A percentile compares a stretch with the other conserved stretches of the same genome.
These are phyloP conservation scores for Hyperopisus bebe DNA, from an alignment of 2,113 vertebrate species.

Conservation along the genomic window DNA sequence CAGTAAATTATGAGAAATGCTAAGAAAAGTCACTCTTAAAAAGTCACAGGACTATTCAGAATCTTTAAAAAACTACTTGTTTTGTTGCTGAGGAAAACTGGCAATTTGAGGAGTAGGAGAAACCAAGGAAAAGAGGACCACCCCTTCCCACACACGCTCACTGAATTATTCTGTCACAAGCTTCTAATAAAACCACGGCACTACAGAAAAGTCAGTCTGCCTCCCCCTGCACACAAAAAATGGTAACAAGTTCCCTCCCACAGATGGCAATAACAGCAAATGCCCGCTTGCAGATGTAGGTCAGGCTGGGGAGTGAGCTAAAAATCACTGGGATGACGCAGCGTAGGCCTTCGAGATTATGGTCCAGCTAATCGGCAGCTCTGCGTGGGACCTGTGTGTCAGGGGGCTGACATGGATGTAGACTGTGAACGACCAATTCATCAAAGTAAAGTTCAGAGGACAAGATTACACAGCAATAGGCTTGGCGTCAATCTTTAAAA, in stretches of 20 bases:
- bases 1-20: neutral
- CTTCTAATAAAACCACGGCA: neutral
- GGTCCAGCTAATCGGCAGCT: neutral
- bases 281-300: constrained; percentile 5
- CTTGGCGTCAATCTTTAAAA: neutral
- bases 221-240: neutral
- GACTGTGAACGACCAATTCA: neutral
- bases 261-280: neutral
- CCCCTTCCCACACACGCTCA: neutral
- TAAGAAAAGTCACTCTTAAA: neutral
- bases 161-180: neutral
- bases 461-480: neutral
- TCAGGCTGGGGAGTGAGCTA: neutral
- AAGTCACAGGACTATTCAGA: neutral
- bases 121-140: neutral
- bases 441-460: neutral
- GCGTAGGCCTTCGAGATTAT: neutral
- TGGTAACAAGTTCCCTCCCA: neutral
- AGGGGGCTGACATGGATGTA: neutral
- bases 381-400: neutral
- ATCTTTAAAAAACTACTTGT: neutral
- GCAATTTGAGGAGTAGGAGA: neutral
- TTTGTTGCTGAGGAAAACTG: neutral
- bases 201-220: neutral
- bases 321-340: neutral